Base-by-base conservation (phyloP, 2,797 vertebrate species). In the Natrix natrix region DNA sequence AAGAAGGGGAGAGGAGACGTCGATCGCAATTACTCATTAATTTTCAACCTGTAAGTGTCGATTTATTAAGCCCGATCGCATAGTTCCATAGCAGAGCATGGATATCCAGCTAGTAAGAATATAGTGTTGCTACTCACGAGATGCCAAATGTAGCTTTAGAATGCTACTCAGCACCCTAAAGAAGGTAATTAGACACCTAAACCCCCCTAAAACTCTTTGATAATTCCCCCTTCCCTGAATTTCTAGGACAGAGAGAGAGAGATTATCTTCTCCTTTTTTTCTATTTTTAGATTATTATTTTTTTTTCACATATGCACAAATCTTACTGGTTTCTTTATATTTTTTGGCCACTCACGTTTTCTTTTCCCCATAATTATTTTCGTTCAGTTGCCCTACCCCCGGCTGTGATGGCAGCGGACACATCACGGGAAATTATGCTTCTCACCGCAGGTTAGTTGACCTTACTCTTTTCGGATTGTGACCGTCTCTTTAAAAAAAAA, bases 381-480 rank as follows among this genome's bases (percentile, higher is more conserved):
- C 97, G 94, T 93, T 87, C 96, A 99, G 99, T 97, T 99, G 99
- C 96, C 99, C 99, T 90, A 99, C 99, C 78, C 99, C 99, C 24
- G 99, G 99, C 97, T 99, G 99, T 98, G 99, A 99, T 3, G 99
- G 99, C 97, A 99, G 99, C 1, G 99, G 99, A 98, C 99, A 99
- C 97, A 99, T 99, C 96, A 99, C 99, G 17, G 99, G 99, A 95
- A 99, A 99, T 98, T 99, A 99, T 97, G 99, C 99, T 95, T 99
- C 99, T 94, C 99, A 99, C 97, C 99, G 99, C 98, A 99, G 99
- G 99, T 99, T 97, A 63, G 98, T 98, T 16, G 0, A 95, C 87
- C 69, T 93, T 88, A 94, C 87, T 59, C 37, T 87, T 43, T 88
- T 87, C 0, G n/a, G 57, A 57, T 95, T 96, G 37, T 61, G 92